phyloP scores from a whole-genome alignment of 2,113 vertebrate genomes.

The Amblyornis subalaris region DNA sequence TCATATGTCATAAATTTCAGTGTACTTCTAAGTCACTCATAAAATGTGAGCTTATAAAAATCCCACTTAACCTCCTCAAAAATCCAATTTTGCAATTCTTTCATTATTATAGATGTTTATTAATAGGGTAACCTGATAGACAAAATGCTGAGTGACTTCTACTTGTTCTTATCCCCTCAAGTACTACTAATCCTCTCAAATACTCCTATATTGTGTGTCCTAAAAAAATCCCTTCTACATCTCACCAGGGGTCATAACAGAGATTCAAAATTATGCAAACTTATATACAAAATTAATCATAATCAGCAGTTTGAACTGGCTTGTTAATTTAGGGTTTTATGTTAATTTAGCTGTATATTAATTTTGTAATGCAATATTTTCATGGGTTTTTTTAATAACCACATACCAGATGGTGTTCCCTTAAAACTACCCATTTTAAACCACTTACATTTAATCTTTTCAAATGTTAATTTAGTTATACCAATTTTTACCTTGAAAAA shows the following conservation, averaged over 20 bases:
- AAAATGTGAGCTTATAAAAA: constrained; percentile 13
- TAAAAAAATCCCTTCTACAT: not conserved
- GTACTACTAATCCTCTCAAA: constrained; percentile 6
- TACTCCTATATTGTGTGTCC: not conserved
- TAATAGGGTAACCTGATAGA: not conserved
- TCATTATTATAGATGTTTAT: constrained; percentile 9
- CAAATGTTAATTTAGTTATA: constrained; percentile 19
- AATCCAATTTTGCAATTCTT: not conserved
- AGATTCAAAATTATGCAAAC: not conserved
- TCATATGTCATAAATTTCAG: not conserved
- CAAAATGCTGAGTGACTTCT: constrained; percentile 19
- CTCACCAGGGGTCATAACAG: not conserved
- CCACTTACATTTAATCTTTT: constrained; percentile 9
- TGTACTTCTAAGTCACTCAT: not conserved
- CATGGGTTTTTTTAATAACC: constrained; percentile 7
- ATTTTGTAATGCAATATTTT: constrained; percentile 13
- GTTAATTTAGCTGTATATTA: constrained; percentile 5
- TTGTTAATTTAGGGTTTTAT: constrained; percentile 6
- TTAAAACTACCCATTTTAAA: constrained; percentile 13
- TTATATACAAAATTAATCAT: constrained; percentile 22
- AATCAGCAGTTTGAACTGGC: not conserved
- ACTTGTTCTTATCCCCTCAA: not conserved
- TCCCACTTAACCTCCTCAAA: not conserved
- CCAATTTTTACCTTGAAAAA: constrained; percentile 8
- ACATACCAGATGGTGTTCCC: not conserved